phyloP scores from a whole-genome alignment of 2,888 invertebrate genomes.

The Neoaliturus tenellus region DNA sequence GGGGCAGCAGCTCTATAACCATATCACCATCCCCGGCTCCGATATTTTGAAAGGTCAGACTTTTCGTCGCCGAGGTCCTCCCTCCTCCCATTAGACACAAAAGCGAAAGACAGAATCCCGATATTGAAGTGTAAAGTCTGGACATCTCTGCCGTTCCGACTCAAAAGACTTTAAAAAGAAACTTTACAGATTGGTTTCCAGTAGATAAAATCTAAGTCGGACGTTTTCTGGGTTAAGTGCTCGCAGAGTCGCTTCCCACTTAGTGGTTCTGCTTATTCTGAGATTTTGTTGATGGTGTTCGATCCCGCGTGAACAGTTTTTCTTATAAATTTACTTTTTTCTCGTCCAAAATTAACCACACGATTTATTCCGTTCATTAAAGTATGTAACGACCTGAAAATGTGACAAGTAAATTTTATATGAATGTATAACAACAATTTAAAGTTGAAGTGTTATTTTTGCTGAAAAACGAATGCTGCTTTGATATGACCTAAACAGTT shows the following conservation, averaged over 20 bases:
- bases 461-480: too few species aligned
- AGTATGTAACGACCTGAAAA: too few species aligned
- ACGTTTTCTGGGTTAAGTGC: constrained; percentile 47
- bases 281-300: neutral
- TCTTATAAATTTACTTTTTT: too few species aligned
- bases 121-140: constrained; percentile 50
- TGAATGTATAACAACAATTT: too few species aligned
- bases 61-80: constrained; percentile 5
- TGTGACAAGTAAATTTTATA: too few species aligned
- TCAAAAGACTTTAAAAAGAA: constrained; percentile 49
- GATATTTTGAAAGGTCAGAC: constrained; percentile 10
- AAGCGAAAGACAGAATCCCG: constrained; percentile 49
- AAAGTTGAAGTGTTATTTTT: too few species aligned
- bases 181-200: constrained; percentile 52
- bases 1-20: too few species aligned
- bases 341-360: too few species aligned
- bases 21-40: too few species aligned
- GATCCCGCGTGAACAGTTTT: neutral
- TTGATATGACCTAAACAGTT: too few species aligned
- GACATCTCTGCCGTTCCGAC: constrained; percentile 47
- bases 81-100: constrained; percentile 39
- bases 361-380: too few species aligned
- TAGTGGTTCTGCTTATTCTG: constrained; percentile 38
- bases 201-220: constrained; percentile 47
- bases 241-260: constrained; percentile 37